phyloP scores from a whole-genome alignment of 2,797 vertebrate genomes.

The Sebastes baramenuke region DNA sequence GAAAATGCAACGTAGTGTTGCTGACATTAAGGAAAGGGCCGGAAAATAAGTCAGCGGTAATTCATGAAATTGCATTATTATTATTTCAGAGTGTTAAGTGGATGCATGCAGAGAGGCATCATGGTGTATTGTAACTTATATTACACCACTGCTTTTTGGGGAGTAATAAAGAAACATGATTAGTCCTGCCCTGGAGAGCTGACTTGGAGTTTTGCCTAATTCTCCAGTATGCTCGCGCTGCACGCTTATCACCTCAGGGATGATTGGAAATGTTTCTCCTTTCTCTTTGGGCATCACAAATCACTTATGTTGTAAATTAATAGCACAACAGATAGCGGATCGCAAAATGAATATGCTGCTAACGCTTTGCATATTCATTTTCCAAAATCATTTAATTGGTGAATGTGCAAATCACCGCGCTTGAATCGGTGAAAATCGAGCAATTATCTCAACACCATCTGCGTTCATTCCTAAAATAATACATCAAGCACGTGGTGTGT shows the following conservation, averaged over 20 bases:
- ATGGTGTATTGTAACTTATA: conserved; percentile 57
- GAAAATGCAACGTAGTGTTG: conserved; percentile 30
- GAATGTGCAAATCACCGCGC: conserved; percentile 28
- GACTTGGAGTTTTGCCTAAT: conserved; percentile 77
- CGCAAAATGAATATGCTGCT: conserved; percentile 32
- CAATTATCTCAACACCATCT: conserved; percentile 49
- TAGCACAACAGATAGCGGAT: conserved; percentile 63
- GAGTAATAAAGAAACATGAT: conserved; percentile 74
- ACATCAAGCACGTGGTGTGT: neutral
- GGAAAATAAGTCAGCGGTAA: conserved; percentile 49
- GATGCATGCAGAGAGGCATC: conserved; percentile 58
- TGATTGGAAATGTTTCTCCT: conserved; percentile 68
- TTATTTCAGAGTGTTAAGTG: conserved; percentile 60
- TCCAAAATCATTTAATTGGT: conserved; percentile 44
- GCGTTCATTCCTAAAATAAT: conserved; percentile 30
- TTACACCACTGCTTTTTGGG: conserved; percentile 62
- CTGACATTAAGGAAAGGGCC: conserved; percentile 28
- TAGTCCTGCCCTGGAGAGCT: conserved; percentile 72
- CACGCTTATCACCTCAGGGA: conserved; percentile 72
- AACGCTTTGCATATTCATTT: conserved; percentile 62
- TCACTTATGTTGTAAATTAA: conserved; percentile 75
- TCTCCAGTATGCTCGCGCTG: conserved; percentile 57
- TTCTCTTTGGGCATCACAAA: conserved; percentile 72
- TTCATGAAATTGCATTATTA: conserved; percentile 58
- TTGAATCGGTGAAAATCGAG: conserved; percentile 40